Base-by-base conservation (phyloP, 2,113 vertebrate species). In the Carlito syrichta region DNA sequence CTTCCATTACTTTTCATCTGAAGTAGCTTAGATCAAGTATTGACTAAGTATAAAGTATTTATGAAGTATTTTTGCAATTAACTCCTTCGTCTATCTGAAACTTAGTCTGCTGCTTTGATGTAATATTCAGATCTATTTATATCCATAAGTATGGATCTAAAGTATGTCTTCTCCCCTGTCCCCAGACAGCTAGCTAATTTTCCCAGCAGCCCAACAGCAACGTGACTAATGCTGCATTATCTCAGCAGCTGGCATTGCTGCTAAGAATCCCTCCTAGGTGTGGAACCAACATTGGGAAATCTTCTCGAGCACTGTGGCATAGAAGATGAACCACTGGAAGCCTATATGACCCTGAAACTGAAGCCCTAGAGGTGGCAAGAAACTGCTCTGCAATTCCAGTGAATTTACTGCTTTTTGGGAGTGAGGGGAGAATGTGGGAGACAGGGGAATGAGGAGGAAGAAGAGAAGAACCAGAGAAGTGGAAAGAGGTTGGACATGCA, bases 341-440 rank as follows among this genome's bases (percentile, higher is more conserved):
- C 43, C 6, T 2, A 6, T 0, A 0, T 0, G 73, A 23, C 20
- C n/a, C 5, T 38, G 0, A 32, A 6, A 19, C 8, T 1, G 25
- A 22, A 13, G 54, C 11, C 32, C 19, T 45, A 32, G 43, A 32
- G 38, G 25, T 35, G 25, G 38, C 19, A 35, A 35, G 40, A 23
- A 38, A 27, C 73, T 6, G 5, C 8, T 1, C 48, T 7, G 23
- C 16, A 0, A 32, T 22, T 23, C 32, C 35, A 16, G 0, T 0
- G 27, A 54, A 43, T 35, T 16, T 4, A 4, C 11, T 22, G 32
- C 43, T 62, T 74, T 30, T 12, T 0, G 4, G 27, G 30, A 30
- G 30, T 14, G 27, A 0, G 10, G 19, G 43, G 30, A 52, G 25
- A 20, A 27, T 10, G 30, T 25, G 25, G 43, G 52, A 3, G 52